These are phyloP conservation scores for Ditylenchus weischeri DNA, from an alignment of 2,888 invertebrate genomes.

Conservation along the genomic window DNA sequence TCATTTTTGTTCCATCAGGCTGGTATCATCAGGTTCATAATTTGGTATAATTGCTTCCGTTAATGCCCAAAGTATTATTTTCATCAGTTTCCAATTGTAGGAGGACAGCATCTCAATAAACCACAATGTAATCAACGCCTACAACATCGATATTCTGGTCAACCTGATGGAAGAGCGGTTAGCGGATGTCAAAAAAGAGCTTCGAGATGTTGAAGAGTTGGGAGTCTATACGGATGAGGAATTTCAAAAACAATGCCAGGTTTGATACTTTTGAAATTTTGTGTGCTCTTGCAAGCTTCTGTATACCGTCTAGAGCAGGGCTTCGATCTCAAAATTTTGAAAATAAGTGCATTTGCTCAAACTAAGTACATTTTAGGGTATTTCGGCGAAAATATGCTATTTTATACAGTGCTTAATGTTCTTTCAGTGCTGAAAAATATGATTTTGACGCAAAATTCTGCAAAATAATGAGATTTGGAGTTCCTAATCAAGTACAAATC, in stretches of 20 bases:
- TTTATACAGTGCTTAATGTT: too few species aligned
- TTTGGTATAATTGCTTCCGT: conserved; percentile 64
- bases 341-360: too few species aligned
- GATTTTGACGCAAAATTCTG: too few species aligned
- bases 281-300: neutral
- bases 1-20: conserved; percentile 89
- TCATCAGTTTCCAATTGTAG: conserved; percentile 57
- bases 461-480: too few species aligned
- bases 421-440: too few species aligned
- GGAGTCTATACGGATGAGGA: conserved; percentile 35
- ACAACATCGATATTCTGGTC: conserved; percentile 65
- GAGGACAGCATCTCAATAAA: conserved; percentile 91
- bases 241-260: conserved; percentile 34
- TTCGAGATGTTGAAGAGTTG: conserved; percentile 32
- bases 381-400: too few species aligned
- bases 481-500: too few species aligned
- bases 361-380: too few species aligned
- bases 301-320: too few species aligned
- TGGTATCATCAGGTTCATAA: conserved; percentile 98
- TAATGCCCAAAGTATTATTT: conserved; percentile 1
- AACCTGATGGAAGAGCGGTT: conserved; percentile 34
- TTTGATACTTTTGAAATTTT: conserved; percentile 1
- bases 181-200: conserved; percentile 39
- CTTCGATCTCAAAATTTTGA: too few species aligned
- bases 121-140: conserved; percentile 94